Conservation (phyloP, 35 echinoderm and acorn worm species). For the Anneissia japonica region DNA sequence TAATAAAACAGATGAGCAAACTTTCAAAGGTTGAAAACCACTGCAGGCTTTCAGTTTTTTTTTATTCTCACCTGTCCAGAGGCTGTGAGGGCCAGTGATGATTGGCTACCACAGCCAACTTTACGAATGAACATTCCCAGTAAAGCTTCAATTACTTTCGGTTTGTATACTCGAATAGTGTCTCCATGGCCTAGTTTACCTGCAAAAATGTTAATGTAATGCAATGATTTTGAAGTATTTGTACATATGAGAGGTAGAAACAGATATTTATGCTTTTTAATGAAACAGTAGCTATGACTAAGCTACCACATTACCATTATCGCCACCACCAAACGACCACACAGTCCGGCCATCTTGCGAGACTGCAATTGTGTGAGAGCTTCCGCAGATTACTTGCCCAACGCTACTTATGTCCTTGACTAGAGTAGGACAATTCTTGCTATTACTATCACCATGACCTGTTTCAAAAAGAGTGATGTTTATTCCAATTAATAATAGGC, state of each 20-base stretch:
- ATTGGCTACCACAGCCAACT: conserved; percentile 92
- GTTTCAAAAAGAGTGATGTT: no score
- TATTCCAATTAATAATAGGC: no score
- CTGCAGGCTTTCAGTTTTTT: no score
- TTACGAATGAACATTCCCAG: conserved; percentile 90
- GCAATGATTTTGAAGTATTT: no score
- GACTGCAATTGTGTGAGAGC: conserved; percentile 91
- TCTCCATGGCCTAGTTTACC: conserved; percentile 98
- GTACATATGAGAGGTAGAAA: no score
- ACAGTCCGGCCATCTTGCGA: conserved; percentile 92
- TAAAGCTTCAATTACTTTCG: conserved; percentile 89
- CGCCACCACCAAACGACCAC: conserved; percentile 99
- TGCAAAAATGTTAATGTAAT: conserved; percentile 13
- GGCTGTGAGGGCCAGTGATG: conserved; percentile 88
- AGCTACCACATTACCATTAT: conserved; percentile 98
- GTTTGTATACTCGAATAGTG: conserved; percentile 94
- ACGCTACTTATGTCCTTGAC: conserved; percentile 95
- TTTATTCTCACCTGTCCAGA: conserved; percentile 95
- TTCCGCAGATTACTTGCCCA: conserved; percentile 91
- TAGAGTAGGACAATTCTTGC: conserved; percentile 74
- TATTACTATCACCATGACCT: conserved; percentile 99
- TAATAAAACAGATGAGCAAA: no score
- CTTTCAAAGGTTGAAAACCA: no score
- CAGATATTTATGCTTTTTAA: no score
- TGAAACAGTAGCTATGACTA: no score